Evolutionary conservation across 2,888 invertebrate species (phyloP).

Genomic region (Perizoma flavofasciatum): DNA sequence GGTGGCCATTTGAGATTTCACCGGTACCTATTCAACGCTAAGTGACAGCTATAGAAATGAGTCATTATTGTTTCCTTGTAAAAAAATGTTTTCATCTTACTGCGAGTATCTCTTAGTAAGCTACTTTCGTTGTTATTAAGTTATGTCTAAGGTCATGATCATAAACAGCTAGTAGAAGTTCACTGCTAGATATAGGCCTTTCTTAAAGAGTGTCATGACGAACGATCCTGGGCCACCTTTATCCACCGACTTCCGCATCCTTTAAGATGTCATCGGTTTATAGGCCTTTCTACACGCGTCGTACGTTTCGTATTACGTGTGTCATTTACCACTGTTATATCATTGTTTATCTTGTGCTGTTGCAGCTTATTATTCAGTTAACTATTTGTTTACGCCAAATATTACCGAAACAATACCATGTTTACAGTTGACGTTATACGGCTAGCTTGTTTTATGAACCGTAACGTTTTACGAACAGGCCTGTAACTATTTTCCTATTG

Average conservation of each 20-base stretch:
- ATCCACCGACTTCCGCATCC: too few species aligned
- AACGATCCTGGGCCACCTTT: too few species aligned
- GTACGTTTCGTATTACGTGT: neutral
- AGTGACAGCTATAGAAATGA: conserved; percentile 12
- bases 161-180: too few species aligned
- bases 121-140: too few species aligned
- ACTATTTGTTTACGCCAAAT: conserved; percentile 30
- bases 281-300: too few species aligned
- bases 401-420: conserved; percentile 36
- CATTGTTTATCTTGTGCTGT: conserved; percentile 20
- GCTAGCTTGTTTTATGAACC: conserved; percentile 35
- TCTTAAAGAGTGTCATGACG: too few species aligned
- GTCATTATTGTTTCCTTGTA: conserved; percentile 2
- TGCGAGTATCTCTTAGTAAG: too few species aligned
- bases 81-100: neutral
- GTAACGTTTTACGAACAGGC: conserved; percentile 32
- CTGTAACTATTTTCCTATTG: conserved; percentile 32
- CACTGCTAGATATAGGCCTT: too few species aligned
- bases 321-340: conserved; percentile 12
- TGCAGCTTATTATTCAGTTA: conserved; percentile 23
- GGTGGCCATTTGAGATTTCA: conserved; percentile 22
- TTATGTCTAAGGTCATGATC: too few species aligned
- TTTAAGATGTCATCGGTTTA: too few species aligned
- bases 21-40: conserved; percentile 4
- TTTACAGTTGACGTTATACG: conserved; percentile 35